These are phyloP conservation scores for Drosophila mayri DNA, from an alignment of 1,140 invertebrate genomes.

Conservation along the genomic window DNA sequence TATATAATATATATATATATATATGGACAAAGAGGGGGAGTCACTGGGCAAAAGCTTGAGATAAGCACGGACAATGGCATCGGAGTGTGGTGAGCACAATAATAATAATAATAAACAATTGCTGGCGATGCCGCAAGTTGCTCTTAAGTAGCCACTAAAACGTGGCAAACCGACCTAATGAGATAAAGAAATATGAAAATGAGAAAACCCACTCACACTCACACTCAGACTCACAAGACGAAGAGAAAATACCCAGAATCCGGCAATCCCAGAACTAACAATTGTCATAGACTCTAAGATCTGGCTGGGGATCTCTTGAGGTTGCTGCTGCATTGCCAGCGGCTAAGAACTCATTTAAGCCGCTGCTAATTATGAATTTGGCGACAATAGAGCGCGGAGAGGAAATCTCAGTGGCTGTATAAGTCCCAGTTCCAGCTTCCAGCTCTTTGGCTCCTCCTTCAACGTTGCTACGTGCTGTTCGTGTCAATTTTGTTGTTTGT, in stretches of 20 bases:
- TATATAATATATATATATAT: slow-evolving; percentile 6
- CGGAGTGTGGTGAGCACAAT: slow-evolving; percentile 29
- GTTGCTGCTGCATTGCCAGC: slow-evolving; percentile 56
- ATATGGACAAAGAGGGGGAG: slow-evolving; percentile 12
- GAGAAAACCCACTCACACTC: neutral
- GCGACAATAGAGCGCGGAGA: slow-evolving; percentile 56
- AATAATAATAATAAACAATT: slow-evolving; percentile 74
- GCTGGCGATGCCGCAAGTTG: slow-evolving; percentile 51
- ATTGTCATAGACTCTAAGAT: slow-evolving; percentile 44
- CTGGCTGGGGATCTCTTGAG: slow-evolving; percentile 22
- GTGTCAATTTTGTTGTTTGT: slow-evolving; percentile 79
- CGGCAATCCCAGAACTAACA: slow-evolving; percentile 52
- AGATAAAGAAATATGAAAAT: slow-evolving; percentile 42
- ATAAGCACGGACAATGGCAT: slow-evolving; percentile 65
- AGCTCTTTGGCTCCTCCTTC: slow-evolving; percentile 51
- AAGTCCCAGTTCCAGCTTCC: slow-evolving; percentile 23
- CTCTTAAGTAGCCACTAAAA: slow-evolving; percentile 63
- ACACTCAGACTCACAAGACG: slow-evolving; percentile 6
- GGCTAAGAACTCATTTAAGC: slow-evolving; percentile 53
- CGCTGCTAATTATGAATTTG: slow-evolving; percentile 78
- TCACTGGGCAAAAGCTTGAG: slow-evolving; percentile 24
- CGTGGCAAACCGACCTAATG: slow-evolving; percentile 61
- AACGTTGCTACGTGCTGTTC: slow-evolving; percentile 80
- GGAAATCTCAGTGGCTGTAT: slow-evolving; percentile 11
- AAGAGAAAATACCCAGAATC: slow-evolving; percentile 45